These are phyloP conservation scores for Ceyx margarethae DNA, from an alignment of 2,113 vertebrate genomes.

Conservation along the genomic window DNA sequence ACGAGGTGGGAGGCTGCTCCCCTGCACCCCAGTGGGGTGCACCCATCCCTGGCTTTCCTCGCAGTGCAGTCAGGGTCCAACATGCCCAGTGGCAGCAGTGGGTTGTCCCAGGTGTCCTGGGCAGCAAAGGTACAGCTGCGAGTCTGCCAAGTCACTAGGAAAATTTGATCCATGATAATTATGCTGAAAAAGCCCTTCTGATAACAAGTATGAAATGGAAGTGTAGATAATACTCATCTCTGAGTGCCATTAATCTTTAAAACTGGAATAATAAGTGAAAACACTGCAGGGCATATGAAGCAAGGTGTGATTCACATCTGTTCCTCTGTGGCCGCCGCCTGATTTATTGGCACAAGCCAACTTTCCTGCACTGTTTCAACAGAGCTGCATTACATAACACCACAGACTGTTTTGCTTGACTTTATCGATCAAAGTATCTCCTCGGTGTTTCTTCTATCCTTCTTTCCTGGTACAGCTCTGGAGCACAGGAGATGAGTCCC, in stretches of 20 bases:
- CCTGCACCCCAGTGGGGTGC: accelerated
- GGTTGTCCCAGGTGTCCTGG: not conserved
- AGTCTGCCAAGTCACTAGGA: conserved; percentile 1
- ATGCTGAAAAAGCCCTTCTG: conserved; percentile 54
- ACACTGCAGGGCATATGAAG: conserved; percentile 65
- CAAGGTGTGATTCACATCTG: conserved; percentile 71
- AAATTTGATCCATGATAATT: conserved; percentile 48
- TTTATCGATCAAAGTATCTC: not conserved
- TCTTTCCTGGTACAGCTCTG: not conserved
- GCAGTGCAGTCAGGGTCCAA: accelerated
- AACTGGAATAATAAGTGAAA: conserved; percentile 60
- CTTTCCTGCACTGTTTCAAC: conserved; percentile 47
- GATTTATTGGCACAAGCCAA: conserved; percentile 55
- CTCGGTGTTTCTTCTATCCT: not conserved
- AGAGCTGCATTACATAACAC: conserved; percentile 54
- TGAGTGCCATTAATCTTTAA: conserved; percentile 62
- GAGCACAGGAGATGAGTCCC: not conserved
- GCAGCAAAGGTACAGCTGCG: not conserved
- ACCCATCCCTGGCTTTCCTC: not conserved
- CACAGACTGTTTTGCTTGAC: not conserved
- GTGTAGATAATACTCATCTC: conserved; percentile 40
- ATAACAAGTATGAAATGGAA: conserved; percentile 50
- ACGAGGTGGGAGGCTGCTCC: accelerated
- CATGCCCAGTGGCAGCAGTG: accelerated
- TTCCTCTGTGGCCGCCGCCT: conserved; percentile 15